Conservation (phyloP, 2,888 invertebrate genomes). For the Ophion ellenae region DNA sequence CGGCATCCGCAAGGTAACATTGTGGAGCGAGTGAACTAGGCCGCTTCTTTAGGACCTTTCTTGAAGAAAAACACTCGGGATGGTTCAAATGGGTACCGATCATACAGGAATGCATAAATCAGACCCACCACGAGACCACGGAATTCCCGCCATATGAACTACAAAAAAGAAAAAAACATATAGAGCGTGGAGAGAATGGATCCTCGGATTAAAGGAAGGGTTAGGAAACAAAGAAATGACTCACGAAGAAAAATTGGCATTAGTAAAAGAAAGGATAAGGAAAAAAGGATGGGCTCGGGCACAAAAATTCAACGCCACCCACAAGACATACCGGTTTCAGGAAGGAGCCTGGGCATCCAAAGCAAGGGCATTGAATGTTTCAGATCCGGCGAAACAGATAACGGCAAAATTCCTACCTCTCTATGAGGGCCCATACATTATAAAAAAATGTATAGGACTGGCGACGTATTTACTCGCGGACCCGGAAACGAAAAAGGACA, state of each 20-base stretch:
- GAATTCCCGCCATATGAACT: no score
- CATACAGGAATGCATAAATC: conserved; percentile 11
- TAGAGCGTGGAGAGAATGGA: no score
- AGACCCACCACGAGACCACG: not conserved
- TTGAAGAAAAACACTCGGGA: not conserved
- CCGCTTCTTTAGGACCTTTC: not conserved
- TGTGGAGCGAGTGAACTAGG: conserved; percentile 13
- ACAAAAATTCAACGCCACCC: conserved; percentile 18
- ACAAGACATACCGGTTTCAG: conserved; percentile 10
- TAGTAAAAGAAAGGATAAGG: not conserved
- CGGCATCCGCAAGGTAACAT: conserved; percentile 22
- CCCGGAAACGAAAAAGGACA: not conserved
- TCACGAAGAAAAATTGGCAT: not conserved
- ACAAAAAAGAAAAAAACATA: no score
- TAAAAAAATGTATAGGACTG: conserved; percentile 14
- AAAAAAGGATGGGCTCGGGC: not conserved
- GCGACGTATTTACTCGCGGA: conserved; percentile 14
- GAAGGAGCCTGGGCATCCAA: conserved; percentile 35
- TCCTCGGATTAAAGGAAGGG: no score
- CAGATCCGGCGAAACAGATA: conserved; percentile 24
- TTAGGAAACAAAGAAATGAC: not conserved
- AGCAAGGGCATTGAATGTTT: conserved; percentile 46
- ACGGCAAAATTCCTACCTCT: conserved; percentile 56
- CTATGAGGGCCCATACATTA: conserved; percentile 55
- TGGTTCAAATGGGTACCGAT: not conserved